These are phyloP conservation scores for Petrolisthes manimaculis DNA, from an alignment of 2,888 invertebrate genomes.

Conservation along the genomic window DNA sequence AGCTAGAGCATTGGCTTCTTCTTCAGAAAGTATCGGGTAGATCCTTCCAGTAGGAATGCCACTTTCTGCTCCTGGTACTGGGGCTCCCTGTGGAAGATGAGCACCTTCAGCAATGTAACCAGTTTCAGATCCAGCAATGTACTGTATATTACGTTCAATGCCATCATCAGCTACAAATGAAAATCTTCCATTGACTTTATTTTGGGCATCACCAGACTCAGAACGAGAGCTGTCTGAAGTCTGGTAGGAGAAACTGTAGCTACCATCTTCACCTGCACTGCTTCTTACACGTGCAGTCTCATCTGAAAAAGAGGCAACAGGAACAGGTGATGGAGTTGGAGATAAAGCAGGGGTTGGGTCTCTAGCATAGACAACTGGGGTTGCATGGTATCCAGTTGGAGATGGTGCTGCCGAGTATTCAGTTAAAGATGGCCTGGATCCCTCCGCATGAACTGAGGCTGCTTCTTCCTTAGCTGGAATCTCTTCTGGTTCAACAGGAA, in stretches of 20 bases:
- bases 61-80: background rate
- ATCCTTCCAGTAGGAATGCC: background rate
- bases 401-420: background rate
- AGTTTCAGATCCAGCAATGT: slow-evolving; percentile 60
- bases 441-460: slow-evolving; percentile 36
- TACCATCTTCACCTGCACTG: slow-evolving; percentile 66
- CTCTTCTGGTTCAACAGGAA: slow-evolving; percentile 51
- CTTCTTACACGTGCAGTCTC: slow-evolving; percentile 47
- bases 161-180: background rate
- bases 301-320: background rate
- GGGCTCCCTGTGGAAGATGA: slow-evolving; percentile 64
- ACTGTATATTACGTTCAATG: slow-evolving; percentile 42
- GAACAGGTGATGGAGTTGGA: background rate
- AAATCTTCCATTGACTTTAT: slow-evolving; percentile 59
- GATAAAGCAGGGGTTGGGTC: background rate
- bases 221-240: slow-evolving; percentile 65
- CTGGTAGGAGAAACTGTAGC: slow-evolving; percentile 68
- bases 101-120: slow-evolving; percentile 66
- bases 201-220: slow-evolving; percentile 64
- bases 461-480: slow-evolving; percentile 42
- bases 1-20: slow-evolving; percentile 28
- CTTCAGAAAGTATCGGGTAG: slow-evolving; percentile 33
- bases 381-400: slow-evolving; percentile 14
- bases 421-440: slow-evolving; percentile 27
- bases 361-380: background rate